Evolutionary conservation across 2,113 vertebrate species (phyloP).

Genomic region (Athene cunicularia): DNA sequence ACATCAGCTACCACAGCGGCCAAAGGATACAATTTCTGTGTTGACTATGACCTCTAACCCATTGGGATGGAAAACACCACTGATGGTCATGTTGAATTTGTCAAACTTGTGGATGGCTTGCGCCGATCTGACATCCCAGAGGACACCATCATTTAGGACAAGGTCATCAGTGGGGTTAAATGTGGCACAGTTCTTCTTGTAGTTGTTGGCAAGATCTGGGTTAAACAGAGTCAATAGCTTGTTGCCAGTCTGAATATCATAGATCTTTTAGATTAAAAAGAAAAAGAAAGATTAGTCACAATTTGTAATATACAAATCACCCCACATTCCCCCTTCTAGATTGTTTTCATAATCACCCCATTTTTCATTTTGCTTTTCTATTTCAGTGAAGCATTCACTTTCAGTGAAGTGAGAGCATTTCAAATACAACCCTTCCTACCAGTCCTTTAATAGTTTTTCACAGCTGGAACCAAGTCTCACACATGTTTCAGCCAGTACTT

Average conservation of each 20-base stretch:
- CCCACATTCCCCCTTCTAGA: not conserved
- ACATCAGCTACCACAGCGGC: not conserved
- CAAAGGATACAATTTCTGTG: conserved; percentile 97
- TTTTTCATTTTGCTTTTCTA: not conserved
- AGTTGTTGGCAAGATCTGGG: conserved; percentile 98
- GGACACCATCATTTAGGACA: conserved; percentile 96
- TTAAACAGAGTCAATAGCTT: conserved; percentile 97
- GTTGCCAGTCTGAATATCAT: conserved; percentile 98
- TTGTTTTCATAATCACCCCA: not conserved
- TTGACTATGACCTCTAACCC: conserved; percentile 96
- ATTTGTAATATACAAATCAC: conserved; percentile 20
- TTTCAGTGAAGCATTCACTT: not conserved
- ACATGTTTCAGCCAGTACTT: not conserved
- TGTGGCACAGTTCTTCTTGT: conserved; percentile 98
- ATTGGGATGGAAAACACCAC: conserved; percentile 97
- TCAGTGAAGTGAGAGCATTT: not conserved
- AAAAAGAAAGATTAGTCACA: conserved; percentile 70
- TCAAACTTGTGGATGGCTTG: conserved; percentile 99
- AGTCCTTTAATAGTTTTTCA: not conserved
- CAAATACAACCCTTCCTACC: not conserved
- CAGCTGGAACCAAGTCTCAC: not conserved
- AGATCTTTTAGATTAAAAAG: conserved; percentile 85
- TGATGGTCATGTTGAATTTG: conserved; percentile 99
- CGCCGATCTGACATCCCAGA: conserved; percentile 96
- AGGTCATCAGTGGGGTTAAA: conserved; percentile 99